Conservation (phyloP, 2,113 vertebrate species). For the Neogale vison region DNA sequence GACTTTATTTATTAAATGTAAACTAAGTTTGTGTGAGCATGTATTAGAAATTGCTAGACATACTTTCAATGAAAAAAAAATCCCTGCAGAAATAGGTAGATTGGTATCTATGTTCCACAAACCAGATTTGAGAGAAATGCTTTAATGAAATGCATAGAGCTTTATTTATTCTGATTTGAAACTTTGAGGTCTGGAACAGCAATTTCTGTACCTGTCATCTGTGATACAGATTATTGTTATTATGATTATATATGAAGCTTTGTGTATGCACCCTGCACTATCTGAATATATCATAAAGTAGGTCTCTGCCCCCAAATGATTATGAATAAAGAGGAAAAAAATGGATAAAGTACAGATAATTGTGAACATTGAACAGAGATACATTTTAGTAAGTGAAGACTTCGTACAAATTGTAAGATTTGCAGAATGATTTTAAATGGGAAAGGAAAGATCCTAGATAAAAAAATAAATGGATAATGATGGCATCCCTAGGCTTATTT, state of each 20-base stretch:
- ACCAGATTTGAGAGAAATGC: constrained; percentile 52
- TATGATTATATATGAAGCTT: constrained; percentile 63
- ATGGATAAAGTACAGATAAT: constrained; percentile 42
- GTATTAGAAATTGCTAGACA: constrained; percentile 53
- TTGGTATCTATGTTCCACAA: constrained; percentile 52
- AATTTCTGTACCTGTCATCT: constrained; percentile 65
- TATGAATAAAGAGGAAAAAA: constrained; percentile 33
- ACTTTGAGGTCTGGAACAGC: constrained; percentile 44
- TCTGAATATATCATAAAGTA: constrained; percentile 51
- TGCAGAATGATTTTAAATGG: constrained; percentile 52
- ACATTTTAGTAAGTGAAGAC: constrained; percentile 34
- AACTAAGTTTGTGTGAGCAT: constrained; percentile 34
- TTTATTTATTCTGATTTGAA: constrained; percentile 69
- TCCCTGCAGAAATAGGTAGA: constrained; percentile 57
- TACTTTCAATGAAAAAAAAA: constrained; percentile 63
- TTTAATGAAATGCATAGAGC: constrained; percentile 63
- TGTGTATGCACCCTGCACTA: constrained; percentile 37
- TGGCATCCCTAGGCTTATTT: constrained; percentile 39
- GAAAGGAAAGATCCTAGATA: constrained; percentile 44
- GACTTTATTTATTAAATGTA: constrained; percentile 67
- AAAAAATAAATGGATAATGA: constrained; percentile 58
- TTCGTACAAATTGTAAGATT: constrained; percentile 49
- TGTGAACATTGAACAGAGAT: constrained; percentile 49
- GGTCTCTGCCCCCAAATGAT: neutral
- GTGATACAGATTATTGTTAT: constrained; percentile 59